Evolutionary conservation across 2,113 vertebrate genomes (phyloP).

Genomic region (human (Homo sapiens)): DNA sequence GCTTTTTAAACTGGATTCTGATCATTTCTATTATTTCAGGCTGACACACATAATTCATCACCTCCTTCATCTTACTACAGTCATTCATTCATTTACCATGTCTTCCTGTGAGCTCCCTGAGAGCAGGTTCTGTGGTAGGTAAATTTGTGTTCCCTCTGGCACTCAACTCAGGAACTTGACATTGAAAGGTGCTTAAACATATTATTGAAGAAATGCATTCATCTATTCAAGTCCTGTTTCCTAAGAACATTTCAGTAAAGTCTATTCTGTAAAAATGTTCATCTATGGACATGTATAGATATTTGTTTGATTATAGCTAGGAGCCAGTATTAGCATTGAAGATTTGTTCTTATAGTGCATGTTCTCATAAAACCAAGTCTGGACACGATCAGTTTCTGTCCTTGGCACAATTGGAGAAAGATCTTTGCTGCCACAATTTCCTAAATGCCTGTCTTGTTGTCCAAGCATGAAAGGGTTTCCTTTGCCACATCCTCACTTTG

Average conservation of each 20-base stretch:
- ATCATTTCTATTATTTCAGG: too few species aligned
- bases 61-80: not conserved
- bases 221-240: not conserved
- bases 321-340: not conserved
- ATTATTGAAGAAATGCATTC: not conserved
- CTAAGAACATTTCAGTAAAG: not conserved
- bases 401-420: not conserved
- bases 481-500: not conserved
- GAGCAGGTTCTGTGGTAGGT: not conserved
- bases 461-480: not conserved
- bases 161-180: not conserved
- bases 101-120: not conserved
- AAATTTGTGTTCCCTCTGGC: not conserved
- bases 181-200: not conserved
- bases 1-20: too few species aligned
- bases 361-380: not conserved
- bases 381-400: too few species aligned
- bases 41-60: not conserved
- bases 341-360: too few species aligned
- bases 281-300: not conserved
- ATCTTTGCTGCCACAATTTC: not conserved
- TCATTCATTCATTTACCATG: not conserved
- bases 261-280: not conserved
- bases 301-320: not conserved
- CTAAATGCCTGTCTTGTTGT: not conserved